Evolutionary conservation across 2,113 vertebrate species (phyloP).

Genomic region (Narcine bancroftii): DNA sequence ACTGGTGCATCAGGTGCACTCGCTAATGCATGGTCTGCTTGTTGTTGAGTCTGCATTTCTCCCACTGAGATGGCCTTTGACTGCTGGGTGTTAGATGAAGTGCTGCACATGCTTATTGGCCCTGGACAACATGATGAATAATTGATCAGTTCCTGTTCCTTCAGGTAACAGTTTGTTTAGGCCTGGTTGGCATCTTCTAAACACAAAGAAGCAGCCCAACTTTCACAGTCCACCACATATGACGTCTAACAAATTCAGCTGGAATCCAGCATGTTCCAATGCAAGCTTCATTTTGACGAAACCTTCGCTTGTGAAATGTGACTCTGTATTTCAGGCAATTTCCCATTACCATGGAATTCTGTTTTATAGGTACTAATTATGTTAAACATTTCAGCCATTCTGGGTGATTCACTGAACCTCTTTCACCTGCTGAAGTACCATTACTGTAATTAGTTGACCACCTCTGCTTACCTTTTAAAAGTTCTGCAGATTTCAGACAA

Average conservation of each 20-base stretch:
- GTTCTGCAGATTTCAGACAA: background rate
- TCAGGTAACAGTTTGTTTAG: background rate
- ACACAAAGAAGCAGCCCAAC: background rate
- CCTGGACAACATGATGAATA: background rate
- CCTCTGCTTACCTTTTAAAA: background rate
- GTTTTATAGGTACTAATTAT: background rate
- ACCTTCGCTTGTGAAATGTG: background rate
- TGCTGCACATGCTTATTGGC: background rate
- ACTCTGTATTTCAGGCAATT: background rate
- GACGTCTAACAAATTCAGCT: background rate
- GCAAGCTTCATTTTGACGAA: background rate
- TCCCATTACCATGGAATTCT: background rate
- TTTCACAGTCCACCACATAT: background rate
- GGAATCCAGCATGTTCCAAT: background rate
- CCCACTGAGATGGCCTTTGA: background rate
- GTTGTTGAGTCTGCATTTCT: background rate
- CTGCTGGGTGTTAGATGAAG: background rate
- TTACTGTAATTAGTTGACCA: background rate
- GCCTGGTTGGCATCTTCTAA: background rate
- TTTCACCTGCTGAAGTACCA: background rate
- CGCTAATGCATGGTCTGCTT: background rate
- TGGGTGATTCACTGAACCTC: constrained; percentile 1
- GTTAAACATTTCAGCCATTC: background rate
- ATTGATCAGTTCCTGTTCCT: background rate
- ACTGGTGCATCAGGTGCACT: background rate